These are phyloP conservation scores for Rhinopomastus cyanomelas DNA, from an alignment of 2,113 vertebrate species.

Conservation along the genomic window DNA sequence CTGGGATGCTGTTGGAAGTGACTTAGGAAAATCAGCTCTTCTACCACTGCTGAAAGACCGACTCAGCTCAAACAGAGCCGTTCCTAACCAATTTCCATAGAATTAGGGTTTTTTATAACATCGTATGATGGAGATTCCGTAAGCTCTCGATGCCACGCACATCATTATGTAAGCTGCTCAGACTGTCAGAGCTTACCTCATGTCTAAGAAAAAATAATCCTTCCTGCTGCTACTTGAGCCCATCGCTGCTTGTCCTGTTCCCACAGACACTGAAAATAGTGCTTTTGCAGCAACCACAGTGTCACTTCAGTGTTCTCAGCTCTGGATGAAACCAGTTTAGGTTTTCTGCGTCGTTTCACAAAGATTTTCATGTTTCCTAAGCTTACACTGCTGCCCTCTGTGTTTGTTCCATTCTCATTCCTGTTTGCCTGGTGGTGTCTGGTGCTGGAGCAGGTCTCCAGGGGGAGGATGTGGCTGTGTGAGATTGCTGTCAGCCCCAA, in stretches of 20 bases:
- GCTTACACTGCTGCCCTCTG: fast-evolving
- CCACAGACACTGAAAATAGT: not conserved
- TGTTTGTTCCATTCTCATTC: not conserved
- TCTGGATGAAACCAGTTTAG: not conserved
- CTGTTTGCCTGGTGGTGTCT: fast-evolving
- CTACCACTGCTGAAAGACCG: not conserved
- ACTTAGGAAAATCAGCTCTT: not conserved
- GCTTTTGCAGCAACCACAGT: not conserved
- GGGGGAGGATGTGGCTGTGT: fast-evolving
- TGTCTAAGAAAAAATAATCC: not conserved
- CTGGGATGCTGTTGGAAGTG: not conserved
- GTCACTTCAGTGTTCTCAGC: not conserved
- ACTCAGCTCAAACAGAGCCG: not conserved
- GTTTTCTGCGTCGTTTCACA: not conserved
- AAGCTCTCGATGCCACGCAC: not conserved
- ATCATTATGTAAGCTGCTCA: not conserved
- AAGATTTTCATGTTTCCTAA: not conserved
- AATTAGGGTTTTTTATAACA: not conserved
- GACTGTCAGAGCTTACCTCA: not conserved
- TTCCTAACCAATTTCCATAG: not conserved
- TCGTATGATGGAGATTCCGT: not conserved
- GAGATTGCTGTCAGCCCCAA: not conserved
- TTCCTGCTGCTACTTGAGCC: not conserved
- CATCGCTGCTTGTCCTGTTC: not conserved
- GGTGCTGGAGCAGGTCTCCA: not conserved